Evolutionary conservation across 2,888 invertebrate species (phyloP), one percentile per base, ranked within the genome.

Genomic region (Lampropteryx suffumata): DNA sequence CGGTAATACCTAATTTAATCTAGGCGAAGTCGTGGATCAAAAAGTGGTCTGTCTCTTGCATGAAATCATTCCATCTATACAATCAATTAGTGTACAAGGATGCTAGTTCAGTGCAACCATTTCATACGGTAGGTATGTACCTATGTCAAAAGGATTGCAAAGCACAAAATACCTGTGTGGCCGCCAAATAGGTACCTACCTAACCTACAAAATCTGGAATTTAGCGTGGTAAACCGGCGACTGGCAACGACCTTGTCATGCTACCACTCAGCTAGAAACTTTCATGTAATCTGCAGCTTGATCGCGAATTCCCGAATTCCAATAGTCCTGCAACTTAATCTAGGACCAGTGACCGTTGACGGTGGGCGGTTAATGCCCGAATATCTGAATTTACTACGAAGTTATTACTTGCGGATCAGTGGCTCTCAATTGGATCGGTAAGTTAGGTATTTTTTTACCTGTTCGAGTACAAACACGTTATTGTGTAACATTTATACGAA

Each of bases 221-320:
- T 64, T 44, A 65, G 57, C 59, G 52, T 45, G 61, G 35, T 40
- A 17, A 39, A 24, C 46, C 39, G 51, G 73, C 62, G 73, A 72
- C 70, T 67, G 75, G 71, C 62, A 64, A 62, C 73, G 77, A 69
- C 83, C 83, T 83, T 82, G 83, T 61, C 52, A 32, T 8, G 32
- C 13, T 9, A 36, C 50, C 13, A 29, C 30, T 17, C 21, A 40
- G 11, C 17, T 17, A 3, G n/a, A 14, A 24, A 35, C 27, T 47
- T 14, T 33, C 12, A 7, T 4, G 39, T 35, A 45, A 17, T 30
- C 40, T 39, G 11, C 35, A 28, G 2, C 27, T 28, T 28, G 8
- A 14, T 40, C 17, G 33, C 37, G 26, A 44, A 43, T 42, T 42
- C 37, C 37, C 70, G 69, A 78, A 79, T 79, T 71, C 79, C 76